Base-by-base conservation (phyloP, 2,888 invertebrate genomes). In the Disparrhopalites patrizii region DNA sequence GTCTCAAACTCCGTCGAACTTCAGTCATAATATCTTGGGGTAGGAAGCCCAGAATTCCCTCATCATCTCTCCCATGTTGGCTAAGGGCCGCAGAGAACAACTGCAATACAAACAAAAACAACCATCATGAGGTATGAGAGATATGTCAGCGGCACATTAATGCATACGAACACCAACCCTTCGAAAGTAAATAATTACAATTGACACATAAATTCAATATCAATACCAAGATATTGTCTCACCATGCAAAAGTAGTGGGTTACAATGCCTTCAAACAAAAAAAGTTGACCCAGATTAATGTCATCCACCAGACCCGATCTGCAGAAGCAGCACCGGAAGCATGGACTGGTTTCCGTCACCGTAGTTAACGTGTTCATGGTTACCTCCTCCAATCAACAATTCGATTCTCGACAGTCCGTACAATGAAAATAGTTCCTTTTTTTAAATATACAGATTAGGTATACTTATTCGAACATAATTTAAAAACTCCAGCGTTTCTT, bases 1-100 rank as follows among this genome's bases (percentile, higher is more conserved):
- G 81, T 76, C 81, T 81, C 56, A 81, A 81, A 50, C 86, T 85
- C 69, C 91, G 82, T n/a, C 79, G 79, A 1, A 85, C 76, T 79
- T 92, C 92, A 27, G 81, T 81, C 13, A 80, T 70, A 23, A 93
- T 91, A 77, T 93, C 92, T 0, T 78, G 76, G 0, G 83, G 79
- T 33, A 88, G 76, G 77, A 93, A 93, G 0, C 91, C 90, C 68
- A 87, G 81, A 28, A 92, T 84, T 0, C 90, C 90, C 62, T 88
- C 84, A 3, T 83, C 79, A 67, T 88, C 89, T 5, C 77, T 77
- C 0, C 88, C 89, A 69, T 83, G 84, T 76, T 91, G 90, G 43
- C 83, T 78, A 74, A 90, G 80, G 65, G 85, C 86, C 4, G 88
- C 86, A 0, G 90, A 87, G 51, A 90, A 79, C 13, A 91, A 80